Conservation (phyloP, 2,888 invertebrate species). For the Tipula lateralis region DNA sequence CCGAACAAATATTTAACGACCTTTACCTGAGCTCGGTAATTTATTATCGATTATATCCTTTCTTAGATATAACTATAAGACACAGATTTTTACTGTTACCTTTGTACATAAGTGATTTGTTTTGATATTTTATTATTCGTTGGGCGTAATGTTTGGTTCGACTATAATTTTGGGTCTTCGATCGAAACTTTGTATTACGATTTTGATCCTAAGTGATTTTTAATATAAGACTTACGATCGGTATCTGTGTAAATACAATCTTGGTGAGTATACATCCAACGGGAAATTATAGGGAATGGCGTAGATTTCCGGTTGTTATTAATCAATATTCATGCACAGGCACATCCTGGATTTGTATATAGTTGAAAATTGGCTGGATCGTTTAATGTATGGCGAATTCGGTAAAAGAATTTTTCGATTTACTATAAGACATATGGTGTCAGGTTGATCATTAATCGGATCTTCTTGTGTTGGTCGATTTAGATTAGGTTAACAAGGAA, state of each 20-base stretch:
- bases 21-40: not conserved
- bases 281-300: not conserved
- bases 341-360: no score
- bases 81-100: not conserved
- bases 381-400: no score
- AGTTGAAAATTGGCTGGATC: no score
- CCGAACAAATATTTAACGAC: not conserved
- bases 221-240: not conserved
- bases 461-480: no score
- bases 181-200: not conserved
- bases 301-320: not conserved
- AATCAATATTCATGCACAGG: not conserved
- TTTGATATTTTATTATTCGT: constrained; percentile 11
- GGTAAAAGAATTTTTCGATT: no score
- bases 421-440: no score
- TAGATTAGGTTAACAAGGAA: no score
- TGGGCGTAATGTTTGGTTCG: not conserved
- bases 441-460: no score
- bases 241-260: not conserved
- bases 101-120: constrained; percentile 3
- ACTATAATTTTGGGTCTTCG: not conserved
- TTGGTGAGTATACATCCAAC: not conserved
- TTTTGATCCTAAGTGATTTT: constrained; percentile 11
- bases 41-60: constrained; percentile 19
- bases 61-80: not conserved